Conservation (phyloP, 2,797 vertebrate genomes). For the Ficedula albicollis region DNA sequence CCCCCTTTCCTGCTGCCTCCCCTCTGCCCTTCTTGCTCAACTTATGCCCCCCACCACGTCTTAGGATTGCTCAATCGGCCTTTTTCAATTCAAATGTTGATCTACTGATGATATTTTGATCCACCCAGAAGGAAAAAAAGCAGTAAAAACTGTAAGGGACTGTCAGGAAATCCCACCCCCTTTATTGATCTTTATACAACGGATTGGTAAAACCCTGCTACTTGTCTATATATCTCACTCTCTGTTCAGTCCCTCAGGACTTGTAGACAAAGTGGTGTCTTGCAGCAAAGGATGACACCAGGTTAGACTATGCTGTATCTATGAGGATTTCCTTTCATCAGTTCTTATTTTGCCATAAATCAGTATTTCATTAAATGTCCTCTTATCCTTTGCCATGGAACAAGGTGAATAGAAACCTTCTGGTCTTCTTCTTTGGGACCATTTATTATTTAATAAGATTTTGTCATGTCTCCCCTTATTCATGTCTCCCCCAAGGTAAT, state of each 20-base stretch:
- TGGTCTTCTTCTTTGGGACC: not conserved
- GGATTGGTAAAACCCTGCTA: not conserved
- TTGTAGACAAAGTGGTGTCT: not conserved
- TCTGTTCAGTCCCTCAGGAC: not conserved
- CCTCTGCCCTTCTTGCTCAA: not conserved
- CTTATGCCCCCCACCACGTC: accelerated
- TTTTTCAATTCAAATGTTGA: not conserved
- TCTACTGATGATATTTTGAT: not conserved
- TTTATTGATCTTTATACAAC: not conserved
- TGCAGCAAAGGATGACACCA: not conserved
- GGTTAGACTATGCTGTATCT: not conserved
- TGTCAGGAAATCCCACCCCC: not conserved
- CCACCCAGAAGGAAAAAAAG: not conserved
- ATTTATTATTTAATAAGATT: not conserved
- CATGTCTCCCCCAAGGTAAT: not conserved
- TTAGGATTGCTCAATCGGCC: not conserved
- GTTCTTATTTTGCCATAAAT: not conserved
- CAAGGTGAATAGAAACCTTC: not conserved
- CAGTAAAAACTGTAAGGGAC: not conserved
- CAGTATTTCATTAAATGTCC: not conserved
- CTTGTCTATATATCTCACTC: not conserved
- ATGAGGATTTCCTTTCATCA: not conserved
- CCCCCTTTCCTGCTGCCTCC: not conserved
- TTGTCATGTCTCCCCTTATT: not conserved
- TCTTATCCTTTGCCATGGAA: not conserved